Conservation (phyloP, 2,888 invertebrate species). For the Ormyrus labotus region DNA sequence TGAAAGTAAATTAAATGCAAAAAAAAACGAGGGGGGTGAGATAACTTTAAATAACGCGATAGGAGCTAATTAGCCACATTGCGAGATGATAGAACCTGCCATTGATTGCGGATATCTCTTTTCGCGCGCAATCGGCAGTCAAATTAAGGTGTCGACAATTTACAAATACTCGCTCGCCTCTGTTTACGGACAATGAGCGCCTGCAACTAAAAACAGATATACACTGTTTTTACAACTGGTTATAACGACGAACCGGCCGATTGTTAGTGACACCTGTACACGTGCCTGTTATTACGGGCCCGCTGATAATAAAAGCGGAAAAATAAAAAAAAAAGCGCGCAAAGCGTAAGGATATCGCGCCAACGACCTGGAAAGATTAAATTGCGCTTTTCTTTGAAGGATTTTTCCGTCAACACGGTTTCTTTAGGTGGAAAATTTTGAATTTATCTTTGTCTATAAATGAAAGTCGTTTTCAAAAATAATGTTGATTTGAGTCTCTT, state of each 20-base stretch:
- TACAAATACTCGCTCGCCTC: constrained; percentile 21
- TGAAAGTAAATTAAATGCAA: background rate
- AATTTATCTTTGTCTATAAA: too few relatives aligned
- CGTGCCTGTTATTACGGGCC: constrained; percentile 37
- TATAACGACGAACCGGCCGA: constrained; percentile 7
- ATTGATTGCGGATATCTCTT: constrained; percentile 28
- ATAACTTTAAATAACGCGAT: constrained; percentile 23
- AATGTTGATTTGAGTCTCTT: too few relatives aligned
- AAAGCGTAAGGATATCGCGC: constrained; percentile 2
- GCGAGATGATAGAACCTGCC: constrained; percentile 2
- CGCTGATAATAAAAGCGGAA: constrained; percentile 18
- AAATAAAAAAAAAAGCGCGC: background rate
- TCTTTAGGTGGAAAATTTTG: too few relatives aligned
- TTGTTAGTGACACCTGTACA: constrained; percentile 30
- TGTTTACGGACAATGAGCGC: background rate
- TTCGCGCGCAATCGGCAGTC: constrained; percentile 10
- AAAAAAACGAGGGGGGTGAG: background rate
- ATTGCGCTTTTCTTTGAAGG: constrained; percentile 1
- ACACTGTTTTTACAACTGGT: constrained; percentile 18
- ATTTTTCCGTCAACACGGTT: background rate
- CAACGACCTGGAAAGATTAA: constrained; percentile 27
- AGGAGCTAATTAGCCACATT: constrained; percentile 36
- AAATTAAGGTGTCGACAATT: constrained; percentile 44
- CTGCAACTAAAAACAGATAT: constrained; percentile 19
- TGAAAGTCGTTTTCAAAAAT: too few relatives aligned